These are phyloP conservation scores for Chrysomallon squamiferum DNA, from an alignment of 1,140 invertebrate species.

Conservation along the genomic window DNA sequence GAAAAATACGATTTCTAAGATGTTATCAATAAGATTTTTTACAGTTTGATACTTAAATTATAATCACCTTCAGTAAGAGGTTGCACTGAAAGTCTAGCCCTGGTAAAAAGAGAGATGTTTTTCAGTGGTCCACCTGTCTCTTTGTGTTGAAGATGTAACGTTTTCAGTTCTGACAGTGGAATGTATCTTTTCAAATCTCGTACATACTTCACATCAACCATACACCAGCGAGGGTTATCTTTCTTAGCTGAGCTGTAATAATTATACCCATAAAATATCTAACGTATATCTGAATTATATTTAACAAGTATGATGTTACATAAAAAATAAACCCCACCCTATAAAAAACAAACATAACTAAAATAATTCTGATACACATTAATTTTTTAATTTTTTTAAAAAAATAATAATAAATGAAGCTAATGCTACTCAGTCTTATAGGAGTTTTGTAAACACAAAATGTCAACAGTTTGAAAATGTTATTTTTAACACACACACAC, in stretches of 20 bases:
- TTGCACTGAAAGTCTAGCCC: slow-evolving; percentile 54
- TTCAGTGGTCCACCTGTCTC: slow-evolving; percentile 49
- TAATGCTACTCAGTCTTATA: too few species aligned
- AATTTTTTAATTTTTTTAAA: too few species aligned
- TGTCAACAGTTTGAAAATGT: too few species aligned
- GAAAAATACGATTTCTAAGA: too few species aligned
- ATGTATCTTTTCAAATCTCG: slow-evolving; percentile 55
- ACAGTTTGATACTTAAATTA: too few species aligned
- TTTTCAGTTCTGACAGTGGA: slow-evolving; percentile 57
- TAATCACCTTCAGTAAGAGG: slow-evolving; percentile 51
- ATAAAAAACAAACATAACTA: too few species aligned
- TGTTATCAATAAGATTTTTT: too few species aligned
- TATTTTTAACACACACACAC: too few species aligned
- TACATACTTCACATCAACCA: slow-evolving; percentile 60
- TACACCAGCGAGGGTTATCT: slow-evolving; percentile 57
- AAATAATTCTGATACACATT: too few species aligned
- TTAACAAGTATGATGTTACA: not conserved
- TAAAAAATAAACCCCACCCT: not conserved
- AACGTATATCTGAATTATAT: not conserved
- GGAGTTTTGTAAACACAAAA: too few species aligned
- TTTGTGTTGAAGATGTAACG: slow-evolving; percentile 50
- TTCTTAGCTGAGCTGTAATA: slow-evolving; percentile 36
- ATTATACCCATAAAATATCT: too few species aligned
- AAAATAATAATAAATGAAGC: too few species aligned
- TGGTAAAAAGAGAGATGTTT: slow-evolving; percentile 52